Percentiles rank a stretch among this genome's conserved stretches.
These are phyloP conservation scores for Cosmia pyralina DNA, from an alignment of 2,888 invertebrate species.

Conservation along the genomic window DNA sequence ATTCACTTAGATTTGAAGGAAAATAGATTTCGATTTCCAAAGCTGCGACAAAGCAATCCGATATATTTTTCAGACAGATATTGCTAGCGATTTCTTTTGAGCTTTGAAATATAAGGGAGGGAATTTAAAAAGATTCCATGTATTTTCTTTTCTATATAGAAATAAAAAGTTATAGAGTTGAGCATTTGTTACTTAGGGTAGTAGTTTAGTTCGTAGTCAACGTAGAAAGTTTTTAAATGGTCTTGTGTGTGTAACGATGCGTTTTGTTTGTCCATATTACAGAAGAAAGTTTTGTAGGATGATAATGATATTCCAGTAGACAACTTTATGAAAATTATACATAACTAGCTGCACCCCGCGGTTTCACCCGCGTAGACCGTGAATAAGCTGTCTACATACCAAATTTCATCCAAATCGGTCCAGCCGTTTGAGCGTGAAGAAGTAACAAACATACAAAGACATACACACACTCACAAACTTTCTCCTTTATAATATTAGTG, in stretches of 20 bases:
- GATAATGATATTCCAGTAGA: not conserved
- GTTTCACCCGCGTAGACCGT: too few species aligned
- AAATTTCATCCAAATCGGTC: too few species aligned
- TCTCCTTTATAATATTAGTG: too few species aligned
- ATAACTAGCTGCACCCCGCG: too few species aligned
- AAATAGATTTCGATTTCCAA: slow-evolving; percentile 91
- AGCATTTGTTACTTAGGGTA: slow-evolving; percentile 49
- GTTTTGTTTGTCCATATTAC: slow-evolving; percentile 45
- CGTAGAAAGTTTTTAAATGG: slow-evolving; percentile 66
- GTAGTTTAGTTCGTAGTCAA: slow-evolving; percentile 59
- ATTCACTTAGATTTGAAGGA: slow-evolving; percentile 91
- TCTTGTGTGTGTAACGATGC: slow-evolving; percentile 46
- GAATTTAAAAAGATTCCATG: slow-evolving; percentile 84
- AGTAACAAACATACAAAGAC: too few species aligned
- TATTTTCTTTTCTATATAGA: slow-evolving; percentile 79
- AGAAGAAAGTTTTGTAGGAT: not conserved
- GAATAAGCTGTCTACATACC: too few species aligned
- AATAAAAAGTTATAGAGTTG: slow-evolving; percentile 64
- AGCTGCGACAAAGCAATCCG: slow-evolving; percentile 91
- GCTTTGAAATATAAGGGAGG: slow-evolving; percentile 90
- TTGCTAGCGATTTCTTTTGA: slow-evolving; percentile 91
- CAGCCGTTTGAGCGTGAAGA: too few species aligned
- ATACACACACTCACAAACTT: too few species aligned
- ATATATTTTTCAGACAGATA: slow-evolving; percentile 91
- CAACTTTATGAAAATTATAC: not conserved